These are phyloP conservation scores for Mustelus asterias DNA, from an alignment of 2,113 vertebrate species.

Conservation along the genomic window DNA sequence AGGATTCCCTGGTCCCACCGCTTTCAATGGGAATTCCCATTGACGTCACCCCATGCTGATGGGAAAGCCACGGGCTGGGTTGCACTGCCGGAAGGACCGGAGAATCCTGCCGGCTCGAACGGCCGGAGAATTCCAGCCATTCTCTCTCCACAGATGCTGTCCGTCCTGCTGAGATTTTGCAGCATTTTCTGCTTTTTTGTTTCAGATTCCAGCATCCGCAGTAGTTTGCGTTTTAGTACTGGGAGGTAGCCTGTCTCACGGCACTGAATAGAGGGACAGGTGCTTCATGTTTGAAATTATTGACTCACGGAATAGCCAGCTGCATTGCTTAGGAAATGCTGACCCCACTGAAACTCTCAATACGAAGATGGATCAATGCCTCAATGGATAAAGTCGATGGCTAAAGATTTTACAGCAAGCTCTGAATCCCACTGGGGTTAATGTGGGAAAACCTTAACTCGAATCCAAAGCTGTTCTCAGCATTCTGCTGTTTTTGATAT, in stretches of 20 bases:
- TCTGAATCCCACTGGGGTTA: not conserved
- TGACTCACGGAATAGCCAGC: not conserved
- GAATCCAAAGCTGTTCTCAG: not conserved
- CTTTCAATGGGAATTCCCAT: no score
- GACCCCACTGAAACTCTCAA: not conserved
- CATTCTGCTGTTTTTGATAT: not conserved
- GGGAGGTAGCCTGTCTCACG: not conserved
- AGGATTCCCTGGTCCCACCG: no score
- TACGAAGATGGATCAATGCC: not conserved
- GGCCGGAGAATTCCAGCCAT: no score
- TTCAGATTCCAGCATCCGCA: no score
- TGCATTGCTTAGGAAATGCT: not conserved
- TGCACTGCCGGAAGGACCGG: no score
- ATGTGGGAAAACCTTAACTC: not conserved
- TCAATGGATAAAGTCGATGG: not conserved
- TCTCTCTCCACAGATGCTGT: no score
- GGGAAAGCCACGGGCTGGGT: not conserved
- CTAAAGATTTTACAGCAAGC: not conserved
- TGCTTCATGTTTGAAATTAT: not conserved
- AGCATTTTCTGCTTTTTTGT: no score
- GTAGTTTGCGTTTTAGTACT: no score
- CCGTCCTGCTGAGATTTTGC: no score
- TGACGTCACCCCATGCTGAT: not conserved
- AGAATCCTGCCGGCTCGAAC: no score
- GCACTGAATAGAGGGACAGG: no score